Base-by-base conservation (phyloP, 2,113 vertebrate species). In the Gallinago jamesoni region DNA sequence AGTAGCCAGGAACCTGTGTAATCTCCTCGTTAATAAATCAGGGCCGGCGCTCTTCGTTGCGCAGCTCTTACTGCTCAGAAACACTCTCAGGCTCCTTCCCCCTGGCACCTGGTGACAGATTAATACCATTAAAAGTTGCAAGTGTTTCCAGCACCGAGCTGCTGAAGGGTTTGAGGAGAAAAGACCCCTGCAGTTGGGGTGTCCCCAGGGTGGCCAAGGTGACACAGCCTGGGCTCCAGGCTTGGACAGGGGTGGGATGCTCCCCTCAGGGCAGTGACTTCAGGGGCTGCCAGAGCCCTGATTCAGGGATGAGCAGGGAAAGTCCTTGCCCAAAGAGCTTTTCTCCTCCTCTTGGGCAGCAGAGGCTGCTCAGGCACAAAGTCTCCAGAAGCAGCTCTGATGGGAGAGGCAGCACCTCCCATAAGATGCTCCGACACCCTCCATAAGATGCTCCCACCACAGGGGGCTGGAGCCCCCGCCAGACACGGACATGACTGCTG, bases 11-110 rank as follows among this genome's bases (percentile, higher is more conserved):
- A 84, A 93, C 92, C 74, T 74, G 84, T 87, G 90, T 95, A 93
- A 92, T 91, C 96, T 95, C 88, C 64, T 59, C 16, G 37, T 92
- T 97, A 95, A 98, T 98, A 97, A 97, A 98, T 97, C 97, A 96
- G 43, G 33, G 66, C 86, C 18, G 4, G 10, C 0, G 0, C 72
- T 90, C 17, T 24, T 94, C 94, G 53, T 72, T 52, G 55, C 25
- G 19, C 57, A 83, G 93, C 33, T 70, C 84, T 67, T 94, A 84
- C 57, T 14, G 89, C 21, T 37, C 75, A 89, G 87, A 41, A 45
- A 72, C 68, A 17, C 89, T 52, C 31, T 39, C 64, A 55, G 15
- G 81, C 64, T 91, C 52, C 48, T 80, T 92, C 80, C 83, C 95
- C 89, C 82, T 5, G 87, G 97, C 92, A 31, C 43, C 31, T 4